Evolutionary conservation across 2,888 invertebrate genomes (phyloP).

Genomic region (Tenthredo amoena): DNA sequence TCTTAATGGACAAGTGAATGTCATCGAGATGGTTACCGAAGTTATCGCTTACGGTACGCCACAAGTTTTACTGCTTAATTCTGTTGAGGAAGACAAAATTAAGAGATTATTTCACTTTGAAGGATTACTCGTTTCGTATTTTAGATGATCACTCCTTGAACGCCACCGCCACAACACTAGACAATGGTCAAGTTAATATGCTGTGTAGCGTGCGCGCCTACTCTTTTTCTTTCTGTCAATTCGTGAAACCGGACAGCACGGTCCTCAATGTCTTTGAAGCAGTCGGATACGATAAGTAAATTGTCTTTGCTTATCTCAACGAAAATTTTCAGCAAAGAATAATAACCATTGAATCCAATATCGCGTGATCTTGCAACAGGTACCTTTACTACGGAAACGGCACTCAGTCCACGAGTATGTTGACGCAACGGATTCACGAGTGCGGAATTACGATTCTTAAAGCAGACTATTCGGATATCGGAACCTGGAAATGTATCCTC

Average conservation of each 20-base stretch:
- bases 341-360: constrained; percentile 11
- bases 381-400: constrained; percentile 61
- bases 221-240: constrained; percentile 62
- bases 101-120: not conserved
- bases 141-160: constrained; percentile 59
- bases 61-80: not conserved
- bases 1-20: constrained; percentile 55
- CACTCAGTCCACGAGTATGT: constrained; percentile 52
- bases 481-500: constrained; percentile 69
- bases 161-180: constrained; percentile 54
- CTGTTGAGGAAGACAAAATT: not conserved
- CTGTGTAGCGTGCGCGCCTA: constrained; percentile 60
- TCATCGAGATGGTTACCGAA: constrained; percentile 56
- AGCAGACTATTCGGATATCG: constrained; percentile 65
- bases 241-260: constrained; percentile 66
- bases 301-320: not conserved
- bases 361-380: constrained; percentile 22
- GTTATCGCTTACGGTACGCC: constrained; percentile 64
- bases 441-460: constrained; percentile 69
- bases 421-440: constrained; percentile 51
- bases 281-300: constrained; percentile 66
- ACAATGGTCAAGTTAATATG: constrained; percentile 60
- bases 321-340: not conserved
- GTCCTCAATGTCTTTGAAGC: constrained; percentile 62
- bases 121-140: constrained; percentile 40